Base-by-base conservation (phyloP, 1,140 invertebrate genomes). In the Notospermus geniculatus region DNA sequence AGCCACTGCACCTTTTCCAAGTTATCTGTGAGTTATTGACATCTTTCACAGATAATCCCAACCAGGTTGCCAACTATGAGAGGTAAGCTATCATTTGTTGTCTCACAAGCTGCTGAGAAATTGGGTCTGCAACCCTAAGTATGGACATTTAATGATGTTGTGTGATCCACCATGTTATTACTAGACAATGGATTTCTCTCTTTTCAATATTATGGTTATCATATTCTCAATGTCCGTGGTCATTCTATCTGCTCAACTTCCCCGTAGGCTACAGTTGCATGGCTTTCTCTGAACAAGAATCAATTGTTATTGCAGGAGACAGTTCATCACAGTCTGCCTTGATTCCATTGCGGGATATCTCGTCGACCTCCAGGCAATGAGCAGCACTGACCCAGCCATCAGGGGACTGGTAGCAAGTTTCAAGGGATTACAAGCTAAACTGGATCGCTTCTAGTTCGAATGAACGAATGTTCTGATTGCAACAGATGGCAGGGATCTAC, bases 301-400 rank as follows among this genome's bases (percentile, higher is more conserved):
- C n/a, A n/a, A n/a, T 70, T 60, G 17, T 54, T 53, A 57, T 63
- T 71, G 5, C 60, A 82, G 80, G 60, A 60, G 75, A 30, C 64
- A 69, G 7, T 80, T 82, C 55, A 69, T 68, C 13, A 75, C 74
- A 13, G 64, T 71, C 25, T 77, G 75, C 61, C 63, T 80, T 25
- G 80, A 82, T 69, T 68, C 71, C 5, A 65, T 82, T 17, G 72
- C 80, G 13, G 69, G 68, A 45, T 82, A 83, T 59, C 58, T 82
- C 29, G 72, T 82, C n/a, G 81, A 82, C 56, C 67, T 82, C 23
- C 75, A 81, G 63, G 68, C 80, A 4, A 79, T 76, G 64, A 73
- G 70, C 29, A 65, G 57, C 45, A 63, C 71, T 7, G 75, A 78
- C 46, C 59, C 56, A 25, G 63, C 60, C 29, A 69, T 78, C 13